phyloP scores from a whole-genome alignment of 2,888 invertebrate species.

The Marronus borbonicus region DNA sequence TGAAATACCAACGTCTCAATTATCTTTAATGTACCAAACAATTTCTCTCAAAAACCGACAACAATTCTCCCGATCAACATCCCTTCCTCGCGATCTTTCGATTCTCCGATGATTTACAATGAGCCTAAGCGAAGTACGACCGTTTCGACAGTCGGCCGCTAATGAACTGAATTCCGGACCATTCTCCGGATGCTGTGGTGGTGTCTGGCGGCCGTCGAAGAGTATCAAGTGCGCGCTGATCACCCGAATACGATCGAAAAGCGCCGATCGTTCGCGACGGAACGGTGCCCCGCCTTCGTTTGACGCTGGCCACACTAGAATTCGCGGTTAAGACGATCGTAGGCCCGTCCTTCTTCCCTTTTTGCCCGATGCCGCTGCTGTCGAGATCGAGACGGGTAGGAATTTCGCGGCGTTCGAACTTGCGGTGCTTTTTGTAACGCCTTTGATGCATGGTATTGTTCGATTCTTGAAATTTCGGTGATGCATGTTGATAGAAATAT shows the following conservation, averaged over 20 bases:
- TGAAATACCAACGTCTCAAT: too few species aligned
- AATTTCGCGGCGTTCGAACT: too few species aligned
- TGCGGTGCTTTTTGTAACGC: too few species aligned
- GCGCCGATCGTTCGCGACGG: background rate
- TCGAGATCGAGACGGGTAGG: too few species aligned
- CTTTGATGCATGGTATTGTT: too few species aligned
- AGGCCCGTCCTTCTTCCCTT: background rate
- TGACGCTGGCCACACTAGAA: background rate
- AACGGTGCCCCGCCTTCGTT: slow-evolving; percentile 2
- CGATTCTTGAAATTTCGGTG: too few species aligned
- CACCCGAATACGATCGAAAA: slow-evolving; percentile 25
- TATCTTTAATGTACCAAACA: too few species aligned
- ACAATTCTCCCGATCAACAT: too few species aligned
- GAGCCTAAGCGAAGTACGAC: background rate
- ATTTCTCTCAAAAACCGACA: too few species aligned
- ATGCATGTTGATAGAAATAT: too few species aligned
- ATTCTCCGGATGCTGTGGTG: slow-evolving; percentile 3
- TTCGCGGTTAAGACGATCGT: slow-evolving; percentile 3
- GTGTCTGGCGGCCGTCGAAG: slow-evolving; percentile 7
- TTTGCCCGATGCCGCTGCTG: background rate
- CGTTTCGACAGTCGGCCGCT: background rate
- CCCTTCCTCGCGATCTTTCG: too few species aligned
- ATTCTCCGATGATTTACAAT: background rate
- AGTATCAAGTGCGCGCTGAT: slow-evolving; percentile 14
- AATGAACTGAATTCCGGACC: slow-evolving; percentile 9